Percentiles rank a stretch among this genome's conserved stretches.
Evolutionary conservation across 2,797 vertebrate genomes (phyloP).

Genomic region (Psittacula echo): DNA sequence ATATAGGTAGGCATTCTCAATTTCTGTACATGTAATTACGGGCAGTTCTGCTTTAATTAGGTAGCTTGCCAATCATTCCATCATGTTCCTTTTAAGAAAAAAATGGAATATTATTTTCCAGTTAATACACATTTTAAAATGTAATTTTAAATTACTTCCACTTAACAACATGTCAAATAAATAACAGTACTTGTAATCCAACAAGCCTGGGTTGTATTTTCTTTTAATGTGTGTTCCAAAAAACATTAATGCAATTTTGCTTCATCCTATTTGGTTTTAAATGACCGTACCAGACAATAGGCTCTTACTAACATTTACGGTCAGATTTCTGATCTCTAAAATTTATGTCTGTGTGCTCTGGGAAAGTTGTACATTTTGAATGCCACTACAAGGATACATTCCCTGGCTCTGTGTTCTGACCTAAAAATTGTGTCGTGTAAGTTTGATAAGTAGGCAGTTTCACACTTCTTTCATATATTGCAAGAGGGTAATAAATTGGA

Average conservation of each 20-base stretch:
- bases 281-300: neutral
- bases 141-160: constrained; percentile 56
- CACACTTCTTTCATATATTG: constrained; percentile 5
- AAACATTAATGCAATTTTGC: constrained; percentile 22
- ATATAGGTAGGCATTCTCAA: neutral
- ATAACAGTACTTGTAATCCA: constrained; percentile 16
- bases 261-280: constrained; percentile 35
- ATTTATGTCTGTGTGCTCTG: constrained; percentile 30
- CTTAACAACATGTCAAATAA: constrained; percentile 9
- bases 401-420: neutral
- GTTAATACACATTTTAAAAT: constrained; percentile 63
- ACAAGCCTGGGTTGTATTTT: neutral
- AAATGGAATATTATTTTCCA: constrained; percentile 56
- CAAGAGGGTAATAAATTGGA: neutral
- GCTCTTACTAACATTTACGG: neutral
- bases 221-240: constrained; percentile 11
- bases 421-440: neutral
- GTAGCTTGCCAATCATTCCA: constrained; percentile 39
- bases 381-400: neutral
- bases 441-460: neutral
- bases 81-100: constrained; percentile 52
- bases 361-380: neutral
- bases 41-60: constrained; percentile 52
- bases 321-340: constrained; percentile 5
- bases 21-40: constrained; percentile 34